Percentiles rank a stretch among this genome's conserved stretches.
These are phyloP conservation scores for Prionace glauca DNA, from an alignment of 2,797 vertebrate genomes.

Conservation along the genomic window DNA sequence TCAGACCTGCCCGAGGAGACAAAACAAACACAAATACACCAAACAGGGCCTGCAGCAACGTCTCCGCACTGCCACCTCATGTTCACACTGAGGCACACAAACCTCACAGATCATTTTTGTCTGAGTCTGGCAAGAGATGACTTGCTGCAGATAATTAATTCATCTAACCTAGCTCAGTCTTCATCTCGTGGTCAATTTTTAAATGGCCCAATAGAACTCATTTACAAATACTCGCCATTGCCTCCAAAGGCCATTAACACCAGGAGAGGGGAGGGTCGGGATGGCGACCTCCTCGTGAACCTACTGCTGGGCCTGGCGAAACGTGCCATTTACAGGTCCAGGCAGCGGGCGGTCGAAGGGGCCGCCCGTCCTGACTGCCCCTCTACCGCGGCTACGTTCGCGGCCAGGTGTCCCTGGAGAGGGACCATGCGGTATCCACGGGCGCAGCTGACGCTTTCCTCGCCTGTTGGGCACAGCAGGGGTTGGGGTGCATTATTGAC, in stretches of 20 bases:
- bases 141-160: background rate
- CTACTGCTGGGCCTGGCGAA: too few species aligned
- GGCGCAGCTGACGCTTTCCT: too few species aligned
- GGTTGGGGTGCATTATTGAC: too few species aligned
- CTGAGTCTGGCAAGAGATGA: background rate
- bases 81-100: background rate
- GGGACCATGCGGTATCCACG: too few species aligned
- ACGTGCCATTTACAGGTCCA: too few species aligned
- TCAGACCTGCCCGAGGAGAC: conserved; percentile 63
- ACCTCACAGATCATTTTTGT: background rate
- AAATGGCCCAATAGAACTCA: background rate
- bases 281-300: too few species aligned
- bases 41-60: background rate
- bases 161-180: background rate
- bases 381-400: too few species aligned
- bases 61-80: conserved; percentile 21
- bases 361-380: too few species aligned
- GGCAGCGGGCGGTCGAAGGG: too few species aligned
- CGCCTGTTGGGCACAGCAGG: too few species aligned
- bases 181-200: background rate
- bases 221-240: background rate
- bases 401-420: too few species aligned
- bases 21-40: conserved; percentile 68
- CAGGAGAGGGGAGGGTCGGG: too few species aligned
- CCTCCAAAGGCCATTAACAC: background rate